Evolutionary conservation across 2,888 invertebrate species (phyloP).

Genomic region (Microplitis deprimator): DNA sequence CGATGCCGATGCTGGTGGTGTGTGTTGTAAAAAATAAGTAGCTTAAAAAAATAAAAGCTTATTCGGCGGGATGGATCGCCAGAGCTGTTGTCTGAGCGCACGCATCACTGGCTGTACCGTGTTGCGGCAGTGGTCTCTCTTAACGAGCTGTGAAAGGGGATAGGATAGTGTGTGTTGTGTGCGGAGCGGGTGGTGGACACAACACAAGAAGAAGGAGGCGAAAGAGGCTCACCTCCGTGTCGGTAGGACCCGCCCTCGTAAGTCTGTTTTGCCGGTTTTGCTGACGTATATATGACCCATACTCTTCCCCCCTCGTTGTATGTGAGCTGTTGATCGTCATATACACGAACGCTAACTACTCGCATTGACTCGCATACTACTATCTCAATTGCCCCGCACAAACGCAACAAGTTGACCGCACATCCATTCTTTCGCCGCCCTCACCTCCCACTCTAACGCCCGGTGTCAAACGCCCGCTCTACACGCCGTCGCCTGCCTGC

Average conservation of each 20-base stretch:
- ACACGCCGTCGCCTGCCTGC: conserved; percentile 47
- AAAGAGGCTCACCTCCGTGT: conserved; percentile 34
- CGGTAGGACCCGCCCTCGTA: conserved; percentile 23
- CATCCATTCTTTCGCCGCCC: conserved; percentile 42
- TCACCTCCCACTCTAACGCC: conserved; percentile 48
- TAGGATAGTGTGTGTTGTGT: conserved; percentile 9
- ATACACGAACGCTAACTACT: not conserved
- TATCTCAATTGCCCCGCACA: conserved; percentile 39
- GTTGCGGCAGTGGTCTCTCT: not conserved
- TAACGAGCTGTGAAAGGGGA: conserved; percentile 19
- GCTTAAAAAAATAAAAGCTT: too few species aligned
- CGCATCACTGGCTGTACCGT: conserved; percentile 9
- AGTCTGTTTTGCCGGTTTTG: conserved; percentile 18
- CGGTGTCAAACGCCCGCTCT: conserved; percentile 39
- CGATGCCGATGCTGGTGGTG: not conserved
- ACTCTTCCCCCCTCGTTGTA: conserved; percentile 43
- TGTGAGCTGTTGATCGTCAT: not conserved
- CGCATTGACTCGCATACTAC: not conserved
- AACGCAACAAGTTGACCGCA: conserved; percentile 32
- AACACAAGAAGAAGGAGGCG: conserved; percentile 31
- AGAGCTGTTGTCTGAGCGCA: not conserved
- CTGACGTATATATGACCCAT: conserved; percentile 46
- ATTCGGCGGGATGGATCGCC: not conserved
- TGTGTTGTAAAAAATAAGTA: not conserved
- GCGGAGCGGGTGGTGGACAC: conserved; percentile 30